phyloP scores from a whole-genome alignment of 2,888 invertebrate genomes.

The Quadroppia sp. region DNA sequence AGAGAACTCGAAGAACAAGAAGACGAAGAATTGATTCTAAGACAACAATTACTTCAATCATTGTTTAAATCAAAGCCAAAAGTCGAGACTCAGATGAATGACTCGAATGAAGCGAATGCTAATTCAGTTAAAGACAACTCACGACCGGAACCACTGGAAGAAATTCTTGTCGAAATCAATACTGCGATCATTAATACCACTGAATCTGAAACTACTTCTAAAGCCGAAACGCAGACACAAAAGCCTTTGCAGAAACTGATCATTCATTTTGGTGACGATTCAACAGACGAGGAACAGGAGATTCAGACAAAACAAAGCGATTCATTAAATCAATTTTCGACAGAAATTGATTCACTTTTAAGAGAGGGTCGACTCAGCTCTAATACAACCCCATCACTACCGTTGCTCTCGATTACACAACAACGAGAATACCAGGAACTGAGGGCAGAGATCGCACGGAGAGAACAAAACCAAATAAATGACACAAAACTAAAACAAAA shows the following conservation, averaged over 20 bases:
- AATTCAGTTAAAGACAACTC: neutral
- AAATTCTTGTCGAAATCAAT: neutral
- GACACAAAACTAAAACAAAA: constrained; percentile 23
- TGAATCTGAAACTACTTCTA: neutral
- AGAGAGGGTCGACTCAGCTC: constrained; percentile 3
- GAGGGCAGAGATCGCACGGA: constrained; percentile 39
- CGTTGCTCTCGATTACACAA: constrained; percentile 25
- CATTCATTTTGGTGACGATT: constrained; percentile 36
- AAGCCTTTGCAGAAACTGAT: constrained; percentile 8
- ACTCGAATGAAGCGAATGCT: neutral
- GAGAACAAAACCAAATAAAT: constrained; percentile 15
- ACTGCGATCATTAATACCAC: neutral
- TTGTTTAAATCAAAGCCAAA: constrained; percentile 7
- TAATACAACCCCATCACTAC: neutral
- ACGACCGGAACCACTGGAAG: neutral
- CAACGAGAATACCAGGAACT: constrained; percentile 40
- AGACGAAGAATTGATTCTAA: constrained; percentile 1
- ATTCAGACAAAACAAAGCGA: too few species aligned
- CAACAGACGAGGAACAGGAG: constrained; percentile 26
- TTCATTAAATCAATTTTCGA: too few species aligned
- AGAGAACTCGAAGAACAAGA: neutral
- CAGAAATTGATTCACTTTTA: constrained; percentile 30
- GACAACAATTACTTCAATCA: constrained; percentile 33
- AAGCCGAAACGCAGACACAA: neutral
- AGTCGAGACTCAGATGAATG: neutral